Percentiles rank a stretch among this genome's conserved stretches.
phyloP scores from a whole-genome alignment of 1,140 invertebrate genomes.

The Rhagoletis zephyria region DNA sequence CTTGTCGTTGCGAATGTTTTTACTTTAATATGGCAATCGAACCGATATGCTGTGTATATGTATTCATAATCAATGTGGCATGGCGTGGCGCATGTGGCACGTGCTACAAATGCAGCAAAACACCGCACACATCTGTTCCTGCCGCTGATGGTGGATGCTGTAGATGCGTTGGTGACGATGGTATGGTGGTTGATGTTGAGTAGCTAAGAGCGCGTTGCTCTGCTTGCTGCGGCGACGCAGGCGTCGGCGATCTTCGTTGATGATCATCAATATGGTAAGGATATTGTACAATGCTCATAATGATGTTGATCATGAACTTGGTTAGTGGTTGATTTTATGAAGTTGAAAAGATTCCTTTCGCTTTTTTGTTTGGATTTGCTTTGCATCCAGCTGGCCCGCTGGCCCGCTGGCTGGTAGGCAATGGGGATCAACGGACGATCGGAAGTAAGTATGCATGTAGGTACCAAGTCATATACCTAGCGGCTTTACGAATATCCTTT shows the following conservation, averaged over 20 bases:
- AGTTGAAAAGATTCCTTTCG: slow-evolving; percentile 27
- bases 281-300: background rate
- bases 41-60: background rate
- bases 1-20: background rate
- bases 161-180: background rate
- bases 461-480: background rate
- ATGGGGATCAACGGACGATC: slow-evolving; percentile 48
- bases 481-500: background rate
- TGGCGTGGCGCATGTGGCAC: slow-evolving; percentile 50
- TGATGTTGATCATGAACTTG: background rate
- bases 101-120: slow-evolving; percentile 41
- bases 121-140: slow-evolving; percentile 52
- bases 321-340: slow-evolving; percentile 43
- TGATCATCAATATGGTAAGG: background rate
- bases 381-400: background rate
- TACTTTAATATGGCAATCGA: background rate
- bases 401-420: background rate
- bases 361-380: background rate
- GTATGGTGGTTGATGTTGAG: background rate
- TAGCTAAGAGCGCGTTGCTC: background rate
- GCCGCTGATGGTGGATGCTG: slow-evolving; percentile 29
- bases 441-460: slow-evolving; percentile 39
- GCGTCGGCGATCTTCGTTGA: background rate
- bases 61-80: slow-evolving; percentile 50
- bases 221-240: background rate